Evolutionary conservation across 2,888 invertebrate species (phyloP), one percentile per base, ranked within the genome.

Genomic region (Ellobium chinense): DNA sequence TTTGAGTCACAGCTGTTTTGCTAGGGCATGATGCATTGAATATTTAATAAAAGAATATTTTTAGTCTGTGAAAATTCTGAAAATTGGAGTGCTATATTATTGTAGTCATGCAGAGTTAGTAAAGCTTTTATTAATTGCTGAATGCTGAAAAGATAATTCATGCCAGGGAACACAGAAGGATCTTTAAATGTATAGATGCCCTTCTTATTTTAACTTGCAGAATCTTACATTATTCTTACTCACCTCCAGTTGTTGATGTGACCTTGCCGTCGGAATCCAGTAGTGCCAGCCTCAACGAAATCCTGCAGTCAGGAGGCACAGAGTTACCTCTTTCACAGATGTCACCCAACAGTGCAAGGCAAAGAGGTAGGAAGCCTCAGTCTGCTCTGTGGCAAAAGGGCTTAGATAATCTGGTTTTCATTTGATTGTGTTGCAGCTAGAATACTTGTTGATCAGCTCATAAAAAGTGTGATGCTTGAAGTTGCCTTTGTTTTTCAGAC

Each of bases 291-390:
- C 82, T 83, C 66, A 82, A 69, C n/a, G 85, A 85, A 75, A 34
- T 84, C 58, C 69, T 81, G 56, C 85, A 83, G 76, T 1, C 56
- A 80, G 65, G 31, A 12, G 18, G 18, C 4, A 12, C 78, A 74
- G 18, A 68, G 21, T 37, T 27, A 2, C 37, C 34, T 21, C 66
- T 83, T n/a, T 78, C 85, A 12, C 87, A 88, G 83, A 85, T 89
- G 73, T 88, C 90, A 0, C 90, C 90, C 31, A 84, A 88, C 58
- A 86, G 85, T 34, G 81, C 86, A 37, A 85, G 89, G 75, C 89
- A 90, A 79, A 87, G 89, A 88, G 90, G 90, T 91, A 87, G 86
- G 88, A 85, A 85, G 74, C 83, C 84, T 56, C 85, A 85, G 79
- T 85, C 85, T 60, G 84, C 84, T 65, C 82, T 87, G 70, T 86